phyloP scores from a whole-genome alignment of 1,140 invertebrate genomes.

The Parasteatoda tepidariorum region DNA sequence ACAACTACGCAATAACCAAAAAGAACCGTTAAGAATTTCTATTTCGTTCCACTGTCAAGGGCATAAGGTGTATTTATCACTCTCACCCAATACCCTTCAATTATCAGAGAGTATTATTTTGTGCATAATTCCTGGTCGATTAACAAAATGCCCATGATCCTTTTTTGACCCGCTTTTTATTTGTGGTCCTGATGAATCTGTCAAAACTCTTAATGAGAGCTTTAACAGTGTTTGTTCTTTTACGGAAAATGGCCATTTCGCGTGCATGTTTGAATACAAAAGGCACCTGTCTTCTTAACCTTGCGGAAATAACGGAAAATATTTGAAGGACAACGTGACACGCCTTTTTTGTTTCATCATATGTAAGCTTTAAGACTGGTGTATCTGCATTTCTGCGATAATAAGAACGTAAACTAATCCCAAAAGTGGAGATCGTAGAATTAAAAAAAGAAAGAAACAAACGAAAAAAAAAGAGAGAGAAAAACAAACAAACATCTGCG shows the following conservation, averaged over 20 bases:
- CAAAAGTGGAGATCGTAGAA: no score
- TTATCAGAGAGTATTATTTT: conserved; percentile 6
- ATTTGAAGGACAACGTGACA: neutral
- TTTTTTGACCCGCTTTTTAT: neutral
- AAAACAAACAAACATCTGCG: no score
- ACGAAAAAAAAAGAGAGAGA: no score
- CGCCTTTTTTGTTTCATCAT: no score
- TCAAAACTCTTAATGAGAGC: neutral
- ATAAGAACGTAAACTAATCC: no score
- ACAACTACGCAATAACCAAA: neutral
- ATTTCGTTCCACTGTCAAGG: conserved; percentile 36
- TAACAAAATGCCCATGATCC: neutral
- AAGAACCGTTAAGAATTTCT: conserved; percentile 13
- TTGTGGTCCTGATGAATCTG: neutral
- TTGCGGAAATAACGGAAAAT: neutral
- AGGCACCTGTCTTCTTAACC: neutral
- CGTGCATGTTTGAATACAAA: neutral
- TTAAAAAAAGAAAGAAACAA: no score
- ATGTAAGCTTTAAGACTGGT: neutral
- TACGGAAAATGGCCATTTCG: no score
- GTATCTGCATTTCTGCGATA: no score
- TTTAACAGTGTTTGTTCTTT: no score
- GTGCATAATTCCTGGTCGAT: neutral
- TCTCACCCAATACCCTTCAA: conserved; percentile 15
- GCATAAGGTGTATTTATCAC: conserved; percentile 7